phyloP scores from a whole-genome alignment of 2,113 vertebrate genomes.

The Terrapene triunguis region DNA sequence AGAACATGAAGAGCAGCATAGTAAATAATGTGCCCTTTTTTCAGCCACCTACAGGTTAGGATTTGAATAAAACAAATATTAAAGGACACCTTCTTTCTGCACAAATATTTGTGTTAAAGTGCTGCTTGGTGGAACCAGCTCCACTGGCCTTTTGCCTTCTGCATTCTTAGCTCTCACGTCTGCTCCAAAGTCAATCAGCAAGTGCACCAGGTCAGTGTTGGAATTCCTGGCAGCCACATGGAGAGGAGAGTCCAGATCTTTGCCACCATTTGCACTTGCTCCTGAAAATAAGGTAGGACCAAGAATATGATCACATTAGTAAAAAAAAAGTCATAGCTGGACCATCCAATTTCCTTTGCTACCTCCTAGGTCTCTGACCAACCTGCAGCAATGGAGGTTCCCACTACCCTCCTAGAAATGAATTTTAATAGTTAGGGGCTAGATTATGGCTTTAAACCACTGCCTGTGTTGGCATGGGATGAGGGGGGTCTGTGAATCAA shows the following conservation, averaged over 20 bases:
- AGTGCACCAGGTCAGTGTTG: constrained; percentile 78
- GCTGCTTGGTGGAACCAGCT: constrained; percentile 79
- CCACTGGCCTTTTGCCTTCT: constrained; percentile 82
- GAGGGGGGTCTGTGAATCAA: not conserved
- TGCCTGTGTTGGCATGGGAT: not conserved
- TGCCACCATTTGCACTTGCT: constrained; percentile 82
- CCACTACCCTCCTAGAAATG: not conserved
- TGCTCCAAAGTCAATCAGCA: constrained; percentile 89
- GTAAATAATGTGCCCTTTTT: not conserved
- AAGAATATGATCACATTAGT: not conserved
- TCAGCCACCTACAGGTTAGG: not conserved
- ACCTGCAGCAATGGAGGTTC: not conserved
- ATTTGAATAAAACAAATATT: not conserved
- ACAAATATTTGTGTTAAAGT: constrained; percentile 74
- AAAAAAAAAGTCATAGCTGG: not conserved
- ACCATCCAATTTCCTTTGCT: not conserved
- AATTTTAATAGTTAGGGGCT: fast-evolving
- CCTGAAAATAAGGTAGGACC: constrained; percentile 75
- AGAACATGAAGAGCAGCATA: not conserved
- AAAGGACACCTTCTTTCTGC: constrained; percentile 84
- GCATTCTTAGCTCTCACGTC: constrained; percentile 79
- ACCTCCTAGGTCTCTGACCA: not conserved
- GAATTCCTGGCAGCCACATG: constrained; percentile 79
- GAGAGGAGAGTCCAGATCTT: constrained; percentile 84
- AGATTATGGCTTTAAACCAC: not conserved